Evolutionary conservation across 2,113 vertebrate genomes (phyloP).

Genomic region (Micronisus gabar): DNA sequence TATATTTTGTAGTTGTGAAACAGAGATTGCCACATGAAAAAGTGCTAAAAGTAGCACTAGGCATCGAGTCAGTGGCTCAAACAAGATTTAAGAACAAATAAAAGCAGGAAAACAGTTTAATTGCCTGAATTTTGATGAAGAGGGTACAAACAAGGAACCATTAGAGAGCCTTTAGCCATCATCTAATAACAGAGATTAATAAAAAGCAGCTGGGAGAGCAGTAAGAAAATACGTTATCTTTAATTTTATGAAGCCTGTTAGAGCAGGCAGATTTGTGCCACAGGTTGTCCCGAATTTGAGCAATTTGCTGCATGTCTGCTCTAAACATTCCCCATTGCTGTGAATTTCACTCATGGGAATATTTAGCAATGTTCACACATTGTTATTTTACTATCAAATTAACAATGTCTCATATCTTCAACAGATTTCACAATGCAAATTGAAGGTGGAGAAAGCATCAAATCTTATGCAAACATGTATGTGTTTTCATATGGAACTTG

Average conservation of each 20-base stretch:
- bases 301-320: not conserved
- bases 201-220: not conserved
- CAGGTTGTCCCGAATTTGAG: not conserved
- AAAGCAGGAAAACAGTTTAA: slow-evolving; percentile 13
- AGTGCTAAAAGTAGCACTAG: not conserved
- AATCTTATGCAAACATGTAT: not conserved
- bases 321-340: not conserved
- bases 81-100: slow-evolving; percentile 45
- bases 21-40: not conserved
- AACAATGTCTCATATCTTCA: not conserved
- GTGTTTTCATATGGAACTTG: not conserved
- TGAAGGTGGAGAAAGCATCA: not conserved
- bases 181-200: slow-evolving; percentile 31
- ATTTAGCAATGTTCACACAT: not conserved
- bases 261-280: not conserved
- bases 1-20: not conserved
- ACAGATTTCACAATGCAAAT: not conserved
- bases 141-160: slow-evolving; percentile 42
- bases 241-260: not conserved
- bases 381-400: not conserved
- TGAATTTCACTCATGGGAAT: not conserved
- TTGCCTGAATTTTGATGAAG: slow-evolving; percentile 26
- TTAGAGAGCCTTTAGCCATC: slow-evolving; percentile 26
- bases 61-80: not conserved
- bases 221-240: not conserved